Base-by-base conservation (phyloP, 92 coral and sea anemone species). In the Parazoanthus darwini region DNA sequence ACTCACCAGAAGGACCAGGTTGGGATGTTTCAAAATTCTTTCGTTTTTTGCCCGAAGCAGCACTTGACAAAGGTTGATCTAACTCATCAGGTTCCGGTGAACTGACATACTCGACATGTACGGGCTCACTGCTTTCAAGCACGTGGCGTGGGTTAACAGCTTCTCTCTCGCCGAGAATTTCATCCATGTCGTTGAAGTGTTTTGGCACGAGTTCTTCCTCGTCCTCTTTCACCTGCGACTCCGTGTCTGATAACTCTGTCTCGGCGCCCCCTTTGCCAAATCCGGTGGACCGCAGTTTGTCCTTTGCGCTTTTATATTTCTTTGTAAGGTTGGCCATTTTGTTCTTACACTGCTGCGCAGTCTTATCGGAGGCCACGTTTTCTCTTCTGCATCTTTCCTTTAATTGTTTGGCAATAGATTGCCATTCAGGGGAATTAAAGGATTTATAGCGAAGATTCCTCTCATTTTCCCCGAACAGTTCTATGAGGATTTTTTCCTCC, bases 321-420 rank as follows among this genome's bases (percentile, higher is more conserved):
- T 85, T 82, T 42, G 91, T 82, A 3, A 89, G 91, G 73, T 90
- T 90, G 59, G 87, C 86, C 89, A 90, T 82, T 90, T 78, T 90
- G 68, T 90, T 90, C 82, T 90, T 86, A 87, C 90, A 90, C 77
- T 90, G 92, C 88, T 86, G 92, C 36, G 90, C 86, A 44, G 86
- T 90, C 86, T 80, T 86, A 87, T 90, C 79, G 87, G 90, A 79
- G 77, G 87, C 51, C 76, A 90, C 87, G 63, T 90, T 90, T 80
- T 90, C 81, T 65, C 87, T 86, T 87, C 80, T 80, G 84, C 92
- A 86, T 80, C 74, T 51, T 86, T 85, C 85, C 48, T 89, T 81
- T 75, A 89, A 87, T 67, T 48, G 80, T 48, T n/a, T 83, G 76
- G 89, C 89, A 33, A 85, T 85, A n/a, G 86, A 89, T 74, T 89